phyloP scores from a whole-genome alignment of 2,113 vertebrate genomes.

The Progne subis region DNA sequence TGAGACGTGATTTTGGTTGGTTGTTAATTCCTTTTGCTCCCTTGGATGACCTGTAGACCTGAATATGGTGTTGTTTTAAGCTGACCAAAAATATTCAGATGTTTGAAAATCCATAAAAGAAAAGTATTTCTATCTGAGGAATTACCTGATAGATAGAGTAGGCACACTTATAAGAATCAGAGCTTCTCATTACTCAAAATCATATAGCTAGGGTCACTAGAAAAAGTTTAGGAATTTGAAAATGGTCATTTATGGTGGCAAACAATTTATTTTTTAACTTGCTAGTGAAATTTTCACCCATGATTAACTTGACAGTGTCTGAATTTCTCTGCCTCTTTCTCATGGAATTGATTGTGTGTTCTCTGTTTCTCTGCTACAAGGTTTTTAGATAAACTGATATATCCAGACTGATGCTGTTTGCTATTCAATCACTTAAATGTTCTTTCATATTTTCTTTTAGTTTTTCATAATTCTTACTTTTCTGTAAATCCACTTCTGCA shows the following conservation, averaged over 20 bases:
- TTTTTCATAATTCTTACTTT: not conserved
- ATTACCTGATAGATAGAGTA: not conserved
- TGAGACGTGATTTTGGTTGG: not conserved
- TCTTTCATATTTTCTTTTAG: not conserved
- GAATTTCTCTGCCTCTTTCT: not conserved
- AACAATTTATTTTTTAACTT: not conserved
- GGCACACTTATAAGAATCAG: not conserved
- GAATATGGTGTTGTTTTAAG: not conserved
- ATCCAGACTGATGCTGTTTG: not conserved
- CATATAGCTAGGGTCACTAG: not conserved
- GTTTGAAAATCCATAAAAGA: not conserved
- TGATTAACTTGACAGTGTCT: not conserved
- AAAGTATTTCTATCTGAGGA: not conserved
- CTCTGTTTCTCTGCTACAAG: not conserved
- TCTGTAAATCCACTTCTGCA: not conserved
- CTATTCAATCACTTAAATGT: not conserved
- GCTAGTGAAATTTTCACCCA: not conserved
- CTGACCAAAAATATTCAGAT: not conserved
- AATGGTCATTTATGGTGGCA: not conserved
- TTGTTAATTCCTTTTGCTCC: not conserved
- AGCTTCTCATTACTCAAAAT: not conserved
- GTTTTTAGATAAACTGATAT: not conserved
- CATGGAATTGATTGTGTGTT: accelerated
- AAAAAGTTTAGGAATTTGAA: not conserved
- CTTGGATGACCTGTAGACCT: not conserved